Conservation (phyloP, 2,113 vertebrate genomes). For the Cariama cristata region DNA sequence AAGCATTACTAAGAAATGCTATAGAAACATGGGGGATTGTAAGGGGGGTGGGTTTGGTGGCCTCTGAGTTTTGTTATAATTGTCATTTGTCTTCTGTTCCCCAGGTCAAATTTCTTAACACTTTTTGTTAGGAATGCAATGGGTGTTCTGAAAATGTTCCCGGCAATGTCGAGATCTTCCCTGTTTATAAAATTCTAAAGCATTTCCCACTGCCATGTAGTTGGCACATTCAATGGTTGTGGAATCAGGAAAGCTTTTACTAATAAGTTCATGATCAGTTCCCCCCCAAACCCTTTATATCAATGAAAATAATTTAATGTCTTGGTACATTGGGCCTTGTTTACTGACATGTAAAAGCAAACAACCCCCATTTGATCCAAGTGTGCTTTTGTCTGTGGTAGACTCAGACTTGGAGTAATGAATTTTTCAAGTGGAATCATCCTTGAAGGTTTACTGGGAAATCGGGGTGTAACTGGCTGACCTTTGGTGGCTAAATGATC, state of each 20-base stretch:
- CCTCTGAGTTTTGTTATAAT: neutral
- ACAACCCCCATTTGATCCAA: neutral
- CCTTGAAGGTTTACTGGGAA: neutral
- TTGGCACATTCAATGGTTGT: neutral
- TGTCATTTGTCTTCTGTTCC: neutral
- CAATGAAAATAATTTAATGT: neutral
- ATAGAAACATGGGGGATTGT: neutral
- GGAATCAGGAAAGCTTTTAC: neutral
- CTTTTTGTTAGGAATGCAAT: neutral
- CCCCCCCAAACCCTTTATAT: neutral
- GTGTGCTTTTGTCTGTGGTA: neutral
- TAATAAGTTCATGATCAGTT: neutral
- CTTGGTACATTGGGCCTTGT: neutral
- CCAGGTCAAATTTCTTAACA: neutral
- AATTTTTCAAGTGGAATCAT: neutral
- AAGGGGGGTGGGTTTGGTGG: neutral
- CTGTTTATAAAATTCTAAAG: neutral
- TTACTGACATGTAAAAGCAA: neutral
- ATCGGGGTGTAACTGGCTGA: neutral
- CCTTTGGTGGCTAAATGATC: neutral
- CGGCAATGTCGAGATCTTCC: neutral
- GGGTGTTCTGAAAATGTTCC: neutral
- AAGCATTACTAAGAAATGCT: neutral
- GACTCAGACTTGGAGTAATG: neutral
- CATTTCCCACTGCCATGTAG: neutral